These are phyloP conservation scores for Petrocephalus schoutedeni DNA, from an alignment of 2,797 vertebrate species.

Conservation along the genomic window DNA sequence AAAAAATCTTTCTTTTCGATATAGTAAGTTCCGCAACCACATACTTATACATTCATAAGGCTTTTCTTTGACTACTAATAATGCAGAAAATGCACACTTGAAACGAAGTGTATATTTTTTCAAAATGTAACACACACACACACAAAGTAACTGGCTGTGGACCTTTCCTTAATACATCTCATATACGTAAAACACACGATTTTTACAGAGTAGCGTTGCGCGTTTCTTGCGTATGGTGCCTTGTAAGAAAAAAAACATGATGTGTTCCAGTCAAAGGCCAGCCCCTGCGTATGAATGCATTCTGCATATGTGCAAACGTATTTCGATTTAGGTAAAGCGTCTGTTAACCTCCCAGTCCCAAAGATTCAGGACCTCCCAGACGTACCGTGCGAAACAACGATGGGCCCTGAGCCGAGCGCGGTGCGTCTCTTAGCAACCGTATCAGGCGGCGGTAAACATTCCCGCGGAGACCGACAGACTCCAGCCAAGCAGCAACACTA, in stretches of 20 bases:
- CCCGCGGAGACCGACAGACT: background rate
- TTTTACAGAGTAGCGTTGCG: too few relatives aligned
- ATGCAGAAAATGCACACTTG: background rate
- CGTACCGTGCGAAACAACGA: background rate
- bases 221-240: too few relatives aligned
- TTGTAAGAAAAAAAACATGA: too few relatives aligned
- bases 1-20: background rate
- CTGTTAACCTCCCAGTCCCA: background rate
- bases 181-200: too few relatives aligned
- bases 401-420: background rate
- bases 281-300: background rate
- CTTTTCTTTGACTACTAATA: background rate
- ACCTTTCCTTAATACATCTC: too few relatives aligned
- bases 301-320: background rate
- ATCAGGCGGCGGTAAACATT: conserved; percentile 27
- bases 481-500: background rate
- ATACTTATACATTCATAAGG: background rate
- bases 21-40: background rate
- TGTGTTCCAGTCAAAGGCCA: too few relatives aligned
- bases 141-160: too few relatives aligned
- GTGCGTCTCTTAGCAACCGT: conserved; percentile 51
- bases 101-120: background rate
- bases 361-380: background rate
- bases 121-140: background rate
- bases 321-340: background rate